Evolutionary conservation across 2,888 invertebrate species (phyloP), one percentile per base, ranked within the genome.

Genomic region (Andricus curvator): DNA sequence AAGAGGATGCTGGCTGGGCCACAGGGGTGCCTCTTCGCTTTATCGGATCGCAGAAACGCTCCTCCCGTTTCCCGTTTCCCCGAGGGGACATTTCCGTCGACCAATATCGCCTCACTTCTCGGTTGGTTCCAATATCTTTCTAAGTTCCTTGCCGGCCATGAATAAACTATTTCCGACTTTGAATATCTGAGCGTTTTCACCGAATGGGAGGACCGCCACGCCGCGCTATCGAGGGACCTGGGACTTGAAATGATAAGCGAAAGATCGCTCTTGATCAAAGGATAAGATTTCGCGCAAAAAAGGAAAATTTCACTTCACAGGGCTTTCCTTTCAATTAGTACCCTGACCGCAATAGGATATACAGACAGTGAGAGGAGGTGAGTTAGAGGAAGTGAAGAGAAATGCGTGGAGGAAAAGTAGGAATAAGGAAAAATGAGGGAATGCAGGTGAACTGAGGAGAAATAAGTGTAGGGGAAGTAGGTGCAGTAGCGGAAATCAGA

Each of bases 151-250:
- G 90, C 91, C 90, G 91, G 89, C 92, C 91, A 93, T 92, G 92
- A 93, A 93, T 93, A 93, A 93, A 93, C 92, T 93, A 92, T 92
- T 90, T 85, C 86, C 90, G 90, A 92, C 91, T 93, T 92, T 93
- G 92, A 92, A 93, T 92, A 92, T 92, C 91, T 88, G 89, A 91
- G 88, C 88, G 88, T 86, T 88, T 89, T 88, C 81, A 84, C 88
- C 87, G 85, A 87, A 90, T 89, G 86, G 89, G 87, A 88, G 87
- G 87, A 81, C 86, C 88, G 85, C 86, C 37, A 1, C 37, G 37
- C 37, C 37, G 37, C 37, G 37, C 9, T 88, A 84, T 84, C 85
- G 86, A 87, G 90, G 89, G 89, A 89, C 88, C 87, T 78, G 56
- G 76, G 62, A 79, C 48, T 62, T 48, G 17, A 9, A 22, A 60